Conservation (phyloP, 2,888 invertebrate species). For the Nycteola revayana region DNA sequence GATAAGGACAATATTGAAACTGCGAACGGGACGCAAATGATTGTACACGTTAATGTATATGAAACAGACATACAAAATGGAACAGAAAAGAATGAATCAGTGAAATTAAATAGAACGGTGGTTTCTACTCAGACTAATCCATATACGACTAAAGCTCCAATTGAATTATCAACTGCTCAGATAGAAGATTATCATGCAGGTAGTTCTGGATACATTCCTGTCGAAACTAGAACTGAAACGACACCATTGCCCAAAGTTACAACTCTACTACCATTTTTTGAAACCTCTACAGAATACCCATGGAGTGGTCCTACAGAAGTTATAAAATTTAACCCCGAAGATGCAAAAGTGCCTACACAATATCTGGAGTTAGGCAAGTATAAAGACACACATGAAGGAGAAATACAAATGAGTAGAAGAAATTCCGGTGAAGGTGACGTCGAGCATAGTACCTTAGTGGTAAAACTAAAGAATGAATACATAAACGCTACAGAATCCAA, state of each 20-base stretch:
- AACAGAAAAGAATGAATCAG: conserved; percentile 28
- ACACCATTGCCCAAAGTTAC: conserved; percentile 33
- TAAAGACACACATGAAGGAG: conserved; percentile 24
- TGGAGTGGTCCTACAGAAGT: conserved; percentile 54
- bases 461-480: conserved; percentile 53
- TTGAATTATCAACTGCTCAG: conserved; percentile 47
- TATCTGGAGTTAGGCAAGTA: conserved; percentile 41
- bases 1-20: conserved; percentile 20
- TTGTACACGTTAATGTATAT: conserved; percentile 85
- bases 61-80: conserved; percentile 49
- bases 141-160: conserved; percentile 42
- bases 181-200: conserved; percentile 69
- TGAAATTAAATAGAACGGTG: conserved; percentile 15
- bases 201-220: conserved; percentile 65
- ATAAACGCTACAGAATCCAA: conserved; percentile 26
- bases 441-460: conserved; percentile 42
- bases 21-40: conserved; percentile 74
- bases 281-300: conserved; percentile 39
- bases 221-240: conserved; percentile 30
- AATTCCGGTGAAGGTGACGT: conserved; percentile 18
- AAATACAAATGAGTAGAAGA: conserved; percentile 25
- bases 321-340: conserved; percentile 63
- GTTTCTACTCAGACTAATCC: conserved; percentile 28
- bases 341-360: conserved; percentile 64
- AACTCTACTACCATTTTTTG: conserved; percentile 42